These are phyloP conservation scores for Cnemophilus loriae DNA, from an alignment of 2,113 vertebrate genomes.

Conservation along the genomic window DNA sequence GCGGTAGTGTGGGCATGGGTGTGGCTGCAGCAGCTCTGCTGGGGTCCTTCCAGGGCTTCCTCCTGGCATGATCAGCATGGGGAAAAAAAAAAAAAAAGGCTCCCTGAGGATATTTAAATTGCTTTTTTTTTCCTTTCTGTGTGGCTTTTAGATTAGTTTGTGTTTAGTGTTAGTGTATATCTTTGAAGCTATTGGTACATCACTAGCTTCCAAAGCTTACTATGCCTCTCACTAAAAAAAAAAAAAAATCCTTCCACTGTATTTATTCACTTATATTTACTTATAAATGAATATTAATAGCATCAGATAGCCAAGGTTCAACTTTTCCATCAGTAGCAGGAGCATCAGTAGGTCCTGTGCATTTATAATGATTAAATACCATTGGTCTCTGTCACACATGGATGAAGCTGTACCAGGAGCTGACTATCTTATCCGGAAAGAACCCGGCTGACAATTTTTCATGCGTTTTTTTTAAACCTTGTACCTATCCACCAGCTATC, in stretches of 20 bases:
- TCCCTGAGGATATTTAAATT: background rate
- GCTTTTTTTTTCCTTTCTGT: fast-evolving
- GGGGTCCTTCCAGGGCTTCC: background rate
- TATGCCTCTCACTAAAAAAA: background rate
- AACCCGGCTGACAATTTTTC: background rate
- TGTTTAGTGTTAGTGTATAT: background rate
- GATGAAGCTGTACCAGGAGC: background rate
- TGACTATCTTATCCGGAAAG: background rate
- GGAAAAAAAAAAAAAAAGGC: background rate
- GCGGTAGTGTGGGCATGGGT: fast-evolving
- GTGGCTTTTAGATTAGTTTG: background rate
- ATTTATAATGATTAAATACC: background rate
- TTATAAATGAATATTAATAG: slow-evolving; percentile 3
- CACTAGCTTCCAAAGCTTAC: background rate
- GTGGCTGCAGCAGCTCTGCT: background rate
- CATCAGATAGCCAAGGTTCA: background rate
- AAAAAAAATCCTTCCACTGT: background rate
- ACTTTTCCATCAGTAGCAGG: background rate
- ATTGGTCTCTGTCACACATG: background rate
- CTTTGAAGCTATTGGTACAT: background rate
- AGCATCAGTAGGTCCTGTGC: background rate
- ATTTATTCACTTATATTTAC: background rate
- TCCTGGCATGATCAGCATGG: background rate
- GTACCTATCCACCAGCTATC: background rate
- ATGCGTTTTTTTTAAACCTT: background rate